Conservation (phyloP, 2,797 vertebrate species). For the Heliangelus exortis region DNA sequence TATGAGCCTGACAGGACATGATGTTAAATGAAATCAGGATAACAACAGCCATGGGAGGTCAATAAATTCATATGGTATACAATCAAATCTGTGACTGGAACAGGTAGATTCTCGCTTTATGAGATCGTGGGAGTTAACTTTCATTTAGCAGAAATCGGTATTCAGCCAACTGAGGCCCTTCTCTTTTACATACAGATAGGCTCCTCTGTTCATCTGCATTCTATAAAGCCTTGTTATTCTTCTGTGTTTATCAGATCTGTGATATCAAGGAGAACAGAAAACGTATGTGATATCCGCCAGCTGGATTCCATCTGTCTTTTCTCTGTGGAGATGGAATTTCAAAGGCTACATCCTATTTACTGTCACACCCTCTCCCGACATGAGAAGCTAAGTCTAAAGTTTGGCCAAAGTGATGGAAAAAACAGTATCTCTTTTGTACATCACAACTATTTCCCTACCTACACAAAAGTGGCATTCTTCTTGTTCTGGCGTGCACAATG, state of each 20-base stretch:
- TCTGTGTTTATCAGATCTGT: constrained; percentile 62
- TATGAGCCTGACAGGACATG: background rate
- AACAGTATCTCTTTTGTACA: constrained; percentile 52
- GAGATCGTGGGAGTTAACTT: constrained; percentile 55
- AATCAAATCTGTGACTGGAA: background rate
- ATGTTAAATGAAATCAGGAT: background rate
- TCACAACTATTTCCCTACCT: constrained; percentile 57
- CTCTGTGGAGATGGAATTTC: constrained; percentile 59
- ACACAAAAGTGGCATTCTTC: constrained; percentile 65
- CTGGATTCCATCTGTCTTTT: constrained; percentile 72
- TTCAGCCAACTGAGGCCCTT: constrained; percentile 55
- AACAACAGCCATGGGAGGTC: constrained; percentile 40
- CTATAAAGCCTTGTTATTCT: constrained; percentile 64
- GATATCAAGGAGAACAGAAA: constrained; percentile 60
- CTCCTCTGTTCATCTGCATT: constrained; percentile 58
- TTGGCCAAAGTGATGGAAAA: constrained; percentile 67
- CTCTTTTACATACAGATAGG: constrained; percentile 63
- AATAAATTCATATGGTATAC: background rate
- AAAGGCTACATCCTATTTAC: constrained; percentile 68
- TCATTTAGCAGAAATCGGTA: constrained; percentile 51
- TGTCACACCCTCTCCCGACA: constrained; percentile 63
- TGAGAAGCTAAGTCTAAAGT: constrained; percentile 61
- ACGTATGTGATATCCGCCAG: constrained; percentile 71
- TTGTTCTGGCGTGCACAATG: constrained; percentile 46
- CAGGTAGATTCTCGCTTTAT: constrained; percentile 48